Percentiles rank a stretch among this genome's conserved stretches.
phyloP scores from a whole-genome alignment of 1,140 invertebrate species.

The Megathymus violae region DNA sequence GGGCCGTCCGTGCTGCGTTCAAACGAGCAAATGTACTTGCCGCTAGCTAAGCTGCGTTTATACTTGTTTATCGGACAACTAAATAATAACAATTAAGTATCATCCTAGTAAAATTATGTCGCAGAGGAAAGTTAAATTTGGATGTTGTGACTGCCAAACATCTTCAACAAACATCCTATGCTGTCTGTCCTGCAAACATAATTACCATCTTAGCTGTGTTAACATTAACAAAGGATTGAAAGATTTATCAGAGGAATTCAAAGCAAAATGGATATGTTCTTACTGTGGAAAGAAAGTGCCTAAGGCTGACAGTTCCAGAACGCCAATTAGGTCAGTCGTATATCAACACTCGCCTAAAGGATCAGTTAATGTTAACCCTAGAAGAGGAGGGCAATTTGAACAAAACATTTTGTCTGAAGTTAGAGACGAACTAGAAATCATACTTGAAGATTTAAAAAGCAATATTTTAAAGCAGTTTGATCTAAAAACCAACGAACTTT shows the following conservation, averaged over 20 bases:
- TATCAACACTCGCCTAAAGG: neutral
- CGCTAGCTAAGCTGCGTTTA: too few relatives aligned
- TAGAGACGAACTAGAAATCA: constrained; percentile 10
- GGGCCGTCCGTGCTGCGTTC: too few relatives aligned
- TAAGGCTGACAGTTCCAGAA: constrained; percentile 16
- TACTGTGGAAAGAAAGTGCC: constrained; percentile 2
- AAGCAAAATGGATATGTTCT: constrained; percentile 16
- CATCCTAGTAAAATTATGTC: constrained; percentile 12
- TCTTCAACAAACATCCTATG: constrained; percentile 3
- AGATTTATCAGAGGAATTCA: constrained; percentile 20
- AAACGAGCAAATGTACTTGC: too few relatives aligned
- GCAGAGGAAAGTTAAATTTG: constrained; percentile 25
- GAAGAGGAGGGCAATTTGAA: constrained; percentile 1
- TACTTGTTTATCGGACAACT: too few relatives aligned
- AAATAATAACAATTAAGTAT: too few relatives aligned
- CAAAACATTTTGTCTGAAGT: constrained; percentile 5
- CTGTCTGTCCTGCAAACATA: constrained; percentile 11
- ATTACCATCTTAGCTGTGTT: constrained; percentile 22
- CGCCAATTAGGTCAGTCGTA: constrained; percentile 11
- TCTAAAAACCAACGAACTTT: constrained; percentile 18
- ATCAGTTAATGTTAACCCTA: constrained; percentile 7
- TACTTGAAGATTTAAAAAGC: constrained; percentile 12
- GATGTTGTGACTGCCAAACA: constrained; percentile 23
- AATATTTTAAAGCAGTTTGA: constrained; percentile 16
- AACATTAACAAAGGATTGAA: constrained; percentile 21